Evolutionary conservation across 2,797 vertebrate genomes (phyloP), one percentile per base, ranked within the genome.

Genomic region (Hippopotamyrus pictus): DNA sequence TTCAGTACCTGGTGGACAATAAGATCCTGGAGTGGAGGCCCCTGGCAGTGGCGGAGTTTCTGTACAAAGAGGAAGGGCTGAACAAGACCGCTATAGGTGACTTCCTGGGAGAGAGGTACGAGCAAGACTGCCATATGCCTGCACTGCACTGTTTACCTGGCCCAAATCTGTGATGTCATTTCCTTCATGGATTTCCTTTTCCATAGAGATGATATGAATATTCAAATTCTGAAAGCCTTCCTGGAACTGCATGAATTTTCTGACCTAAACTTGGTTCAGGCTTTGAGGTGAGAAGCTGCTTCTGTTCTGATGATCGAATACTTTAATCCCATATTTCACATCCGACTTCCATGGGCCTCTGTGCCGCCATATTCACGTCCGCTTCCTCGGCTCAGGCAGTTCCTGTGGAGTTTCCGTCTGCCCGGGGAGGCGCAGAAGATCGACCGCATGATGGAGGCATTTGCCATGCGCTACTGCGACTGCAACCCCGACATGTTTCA

Each of bases 371-470:
- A 1, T 44, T n/a, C 25, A 46, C 37, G 22, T 44, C 37, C 6
- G 11, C 48, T 5, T 12, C 14, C 37, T 6, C 1, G 65, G 11
- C 46, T 89, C 90, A 98, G 98, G 88, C 97, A 98, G 94, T 99
- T 98, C 90, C 93, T 99, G 33, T 99, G 98, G 98, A 98, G 97
- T 90, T 98, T 99, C 93, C 96, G 98, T 83, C 94, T 99, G 88
- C 98, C 98, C 0, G 98, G 98, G 0, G 98, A 99, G 91, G 98
- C 98, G 0, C 98, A 99, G 95, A 99, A 99, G 95, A 99, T 99
- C 0, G 98, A 98, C 90, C 95, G 98, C n/a, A 98, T 98, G 98
- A 99, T 99, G 98, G 98, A 99, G 89, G 94, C 97, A 4, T 99
- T 99, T n/a, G 98, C 98, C 29, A 95, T 91, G 0, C 96, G 97